Evolutionary conservation across 1,140 invertebrate genomes (phyloP).

Genomic region (Radopholus similis): DNA sequence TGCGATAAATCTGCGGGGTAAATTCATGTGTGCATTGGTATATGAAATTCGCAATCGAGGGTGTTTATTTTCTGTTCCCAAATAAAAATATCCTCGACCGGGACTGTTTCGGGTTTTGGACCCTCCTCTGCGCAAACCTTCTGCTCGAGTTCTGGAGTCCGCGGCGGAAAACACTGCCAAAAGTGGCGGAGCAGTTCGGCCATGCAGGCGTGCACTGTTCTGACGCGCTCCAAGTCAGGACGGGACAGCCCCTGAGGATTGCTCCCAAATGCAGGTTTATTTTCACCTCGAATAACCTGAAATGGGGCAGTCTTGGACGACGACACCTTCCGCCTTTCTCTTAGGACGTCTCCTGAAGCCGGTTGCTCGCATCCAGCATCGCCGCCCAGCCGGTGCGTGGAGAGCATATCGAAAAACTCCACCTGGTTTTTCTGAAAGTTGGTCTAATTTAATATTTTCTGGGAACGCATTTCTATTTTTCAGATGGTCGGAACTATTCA

Average conservation of each 20-base stretch:
- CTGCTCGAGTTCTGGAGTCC: conserved; percentile 35
- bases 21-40: no score
- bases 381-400: not conserved
- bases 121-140: no score
- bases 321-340: no score
- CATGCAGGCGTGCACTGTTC: conserved; percentile 24
- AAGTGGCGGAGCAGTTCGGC: conserved; percentile 54
- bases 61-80: conserved; percentile 17
- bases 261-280: no score
- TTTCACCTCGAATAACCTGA: no score
- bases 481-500: no score
- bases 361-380: not conserved
- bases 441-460: no score
- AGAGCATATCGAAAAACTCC: conserved; percentile 8
- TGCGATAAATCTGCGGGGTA: conserved; percentile 31
- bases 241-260: conserved; percentile 10
- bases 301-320: no score
- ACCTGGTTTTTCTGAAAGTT: conserved; percentile 9
- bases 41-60: no score
- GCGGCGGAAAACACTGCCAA: conserved; percentile 52
- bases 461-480: no score
- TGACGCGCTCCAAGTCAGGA: conserved; percentile 20
- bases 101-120: no score
- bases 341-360: no score
- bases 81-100: conserved; percentile 4